phyloP scores from a whole-genome alignment of 2,888 invertebrate species.

The Eilema caniola region DNA sequence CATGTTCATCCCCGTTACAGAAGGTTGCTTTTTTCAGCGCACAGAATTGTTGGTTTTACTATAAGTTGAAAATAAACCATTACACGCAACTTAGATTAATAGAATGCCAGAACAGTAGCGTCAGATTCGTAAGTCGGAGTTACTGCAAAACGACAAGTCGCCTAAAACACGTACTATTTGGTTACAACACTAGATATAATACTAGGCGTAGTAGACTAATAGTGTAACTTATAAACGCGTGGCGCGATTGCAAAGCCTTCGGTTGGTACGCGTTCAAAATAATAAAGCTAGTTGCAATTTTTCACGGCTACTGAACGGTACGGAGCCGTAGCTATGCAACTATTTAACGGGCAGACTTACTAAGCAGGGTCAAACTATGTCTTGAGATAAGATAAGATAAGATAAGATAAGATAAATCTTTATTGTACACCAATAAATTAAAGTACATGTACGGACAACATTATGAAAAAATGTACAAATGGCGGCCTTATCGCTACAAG shows the following conservation, averaged over 20 bases:
- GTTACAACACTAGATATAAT: slow-evolving; percentile 50
- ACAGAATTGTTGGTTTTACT: too few relatives aligned
- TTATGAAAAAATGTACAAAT: too few relatives aligned
- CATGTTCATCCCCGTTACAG: too few relatives aligned
- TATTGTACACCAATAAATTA: too few relatives aligned
- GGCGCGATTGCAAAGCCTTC: slow-evolving; percentile 55
- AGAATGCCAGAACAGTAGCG: background rate
- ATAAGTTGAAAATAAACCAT: too few relatives aligned
- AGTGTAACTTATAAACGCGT: slow-evolving; percentile 45
- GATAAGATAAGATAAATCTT: too few relatives aligned
- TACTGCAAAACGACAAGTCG: slow-evolving; percentile 24
- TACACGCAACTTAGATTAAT: background rate
- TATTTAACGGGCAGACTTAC: slow-evolving; percentile 27
- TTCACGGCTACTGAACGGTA: slow-evolving; percentile 43
- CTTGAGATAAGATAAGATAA: too few relatives aligned
- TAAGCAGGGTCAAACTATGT: slow-evolving; percentile 28
- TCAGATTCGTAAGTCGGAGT: background rate
- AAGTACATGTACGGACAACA: too few relatives aligned
- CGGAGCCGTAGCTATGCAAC: slow-evolving; percentile 35
- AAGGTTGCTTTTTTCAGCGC: too few relatives aligned
- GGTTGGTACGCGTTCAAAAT: slow-evolving; percentile 60
- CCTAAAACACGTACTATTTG: slow-evolving; percentile 40
- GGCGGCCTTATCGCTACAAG: too few relatives aligned
- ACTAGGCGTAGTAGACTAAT: slow-evolving; percentile 43
- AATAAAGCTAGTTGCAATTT: slow-evolving; percentile 58